Evolutionary conservation across 2,888 invertebrate species (phyloP).

Genomic region (Rambutsinella grinnellia): DNA sequence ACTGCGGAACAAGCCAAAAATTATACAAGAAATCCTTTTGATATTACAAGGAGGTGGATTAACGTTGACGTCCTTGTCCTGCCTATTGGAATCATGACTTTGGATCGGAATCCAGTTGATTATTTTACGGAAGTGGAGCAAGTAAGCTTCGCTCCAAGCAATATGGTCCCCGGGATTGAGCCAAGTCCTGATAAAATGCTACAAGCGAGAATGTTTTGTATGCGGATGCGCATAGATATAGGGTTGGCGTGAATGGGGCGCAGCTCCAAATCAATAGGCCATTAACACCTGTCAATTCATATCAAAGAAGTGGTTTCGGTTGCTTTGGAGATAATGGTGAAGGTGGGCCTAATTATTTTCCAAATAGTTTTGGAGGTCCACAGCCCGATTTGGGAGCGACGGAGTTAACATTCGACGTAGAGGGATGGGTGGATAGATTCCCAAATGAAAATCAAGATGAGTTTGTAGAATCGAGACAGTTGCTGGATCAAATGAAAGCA

Average conservation of each 20-base stretch:
- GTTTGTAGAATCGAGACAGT: conserved; percentile 83
- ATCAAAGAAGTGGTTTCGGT: conserved; percentile 87
- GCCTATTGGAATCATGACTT: conserved; percentile 29
- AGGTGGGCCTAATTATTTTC: conserved; percentile 94
- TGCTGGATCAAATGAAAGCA: conserved; percentile 84
- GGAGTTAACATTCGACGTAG: conserved; percentile 74
- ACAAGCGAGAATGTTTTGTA: conserved; percentile 45
- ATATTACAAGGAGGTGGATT: conserved; percentile 44
- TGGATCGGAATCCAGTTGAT: conserved; percentile 37
- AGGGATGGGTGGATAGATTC: conserved; percentile 83
- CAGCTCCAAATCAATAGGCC: conserved; percentile 34
- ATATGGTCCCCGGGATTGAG: conserved; percentile 51
- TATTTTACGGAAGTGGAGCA: conserved; percentile 41
- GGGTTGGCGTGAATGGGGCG: conserved; percentile 35
- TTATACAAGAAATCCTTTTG: conserved; percentile 52
- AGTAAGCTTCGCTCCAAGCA: conserved; percentile 33
- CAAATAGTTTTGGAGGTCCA: conserved; percentile 95
- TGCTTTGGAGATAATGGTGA: conserved; percentile 82
- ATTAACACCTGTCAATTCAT: conserved; percentile 74
- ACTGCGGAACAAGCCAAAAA: conserved; percentile 48
- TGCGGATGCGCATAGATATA: conserved; percentile 38
- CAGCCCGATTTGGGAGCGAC: conserved; percentile 76
- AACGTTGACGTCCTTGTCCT: conserved; percentile 40
- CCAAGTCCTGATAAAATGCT: conserved; percentile 44
- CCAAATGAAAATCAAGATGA: conserved; percentile 93